These are phyloP conservation scores for Anguilla megastoma DNA, from an alignment of 2,797 vertebrate species.

Conservation along the genomic window DNA sequence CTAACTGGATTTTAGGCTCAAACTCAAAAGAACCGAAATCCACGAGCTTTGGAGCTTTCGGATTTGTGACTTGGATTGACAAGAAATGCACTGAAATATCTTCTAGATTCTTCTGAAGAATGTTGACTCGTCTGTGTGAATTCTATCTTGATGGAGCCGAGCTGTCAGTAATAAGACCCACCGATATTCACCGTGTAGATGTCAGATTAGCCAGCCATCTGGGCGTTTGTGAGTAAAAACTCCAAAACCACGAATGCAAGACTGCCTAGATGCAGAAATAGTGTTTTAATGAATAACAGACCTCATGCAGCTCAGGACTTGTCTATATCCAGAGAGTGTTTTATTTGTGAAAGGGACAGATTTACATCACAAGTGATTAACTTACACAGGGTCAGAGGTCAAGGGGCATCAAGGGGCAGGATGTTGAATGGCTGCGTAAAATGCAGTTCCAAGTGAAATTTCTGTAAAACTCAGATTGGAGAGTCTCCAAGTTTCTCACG, in stretches of 20 bases:
- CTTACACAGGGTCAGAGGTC: slow-evolving; percentile 54
- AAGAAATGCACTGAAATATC: not conserved
- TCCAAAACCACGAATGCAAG: not conserved
- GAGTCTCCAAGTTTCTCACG: slow-evolving; percentile 9
- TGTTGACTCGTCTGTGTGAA: not conserved
- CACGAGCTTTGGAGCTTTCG: not conserved
- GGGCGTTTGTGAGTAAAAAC: not conserved
- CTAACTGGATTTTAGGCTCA: not conserved
- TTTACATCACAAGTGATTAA: slow-evolving; percentile 42
- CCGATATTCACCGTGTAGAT: not conserved
- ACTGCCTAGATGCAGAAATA: not conserved
- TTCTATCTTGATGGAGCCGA: not conserved
- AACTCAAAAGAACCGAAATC: not conserved
- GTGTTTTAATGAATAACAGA: slow-evolving; percentile 2
- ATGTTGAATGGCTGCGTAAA: slow-evolving; percentile 51
- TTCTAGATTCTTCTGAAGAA: not conserved
- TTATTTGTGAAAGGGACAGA: slow-evolving; percentile 43
- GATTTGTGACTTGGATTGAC: not conserved
- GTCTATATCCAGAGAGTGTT: slow-evolving; percentile 44
- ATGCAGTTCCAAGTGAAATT: slow-evolving; percentile 41
- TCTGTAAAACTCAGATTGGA: slow-evolving; percentile 52
- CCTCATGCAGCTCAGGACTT: not conserved
- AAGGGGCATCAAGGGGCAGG: slow-evolving; percentile 52
- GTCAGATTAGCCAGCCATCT: not conserved
- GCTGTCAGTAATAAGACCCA: not conserved